Base-by-base conservation (phyloP, 1,140 invertebrate genomes). In the Brachionus rotundiformis region DNA sequence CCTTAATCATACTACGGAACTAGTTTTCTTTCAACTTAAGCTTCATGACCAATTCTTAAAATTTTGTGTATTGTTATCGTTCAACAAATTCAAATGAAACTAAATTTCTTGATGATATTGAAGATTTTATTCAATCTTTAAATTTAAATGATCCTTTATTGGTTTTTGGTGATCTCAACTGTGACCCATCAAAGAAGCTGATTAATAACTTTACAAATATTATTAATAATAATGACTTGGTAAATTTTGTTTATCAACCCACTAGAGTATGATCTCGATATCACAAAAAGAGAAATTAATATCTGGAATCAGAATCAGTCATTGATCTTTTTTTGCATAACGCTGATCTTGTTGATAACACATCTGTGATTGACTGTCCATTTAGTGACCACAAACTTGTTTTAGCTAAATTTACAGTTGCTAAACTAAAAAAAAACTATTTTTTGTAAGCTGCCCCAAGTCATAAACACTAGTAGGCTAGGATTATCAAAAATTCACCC, bases 261-360 rank as follows among this genome's bases (percentile, higher is more conserved):
- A 49, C 47, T 3, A 49, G 47, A 49, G 47, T 49, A 13, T 49
- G 47, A 6, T 61, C 16, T 25, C 8, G 54, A 61, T 61, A 23
- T 61, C 19, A 25, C 11, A 61, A 61, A 61, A 23, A 11, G n/a
- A 23, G 25, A 11, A 61, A 61, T 61, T 5, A 61, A 61, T 6
- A 61, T 61, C 6, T 61, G 19, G 3, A 25, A 25, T 61, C 8
- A 61, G 25, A 61, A 29, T 61, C 54, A 61, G 25, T 61, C 19
- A 61, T 61, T 61, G 54, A 61, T 61, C 25, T 61, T 23, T 23
- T 61, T 25, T n/a, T 61, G 25, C 54, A 61, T 61, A 61, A 61
- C 3, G 54, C 19, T 61, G 54, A 61, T 61, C 54, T 61, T 25
- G 16, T 49, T 13, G 47, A 49, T 49, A 13, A 49, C 3, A 49